Evolutionary conservation across 2,888 invertebrate genomes (phyloP).

Genomic region (Dromius quadrimaculatus): DNA sequence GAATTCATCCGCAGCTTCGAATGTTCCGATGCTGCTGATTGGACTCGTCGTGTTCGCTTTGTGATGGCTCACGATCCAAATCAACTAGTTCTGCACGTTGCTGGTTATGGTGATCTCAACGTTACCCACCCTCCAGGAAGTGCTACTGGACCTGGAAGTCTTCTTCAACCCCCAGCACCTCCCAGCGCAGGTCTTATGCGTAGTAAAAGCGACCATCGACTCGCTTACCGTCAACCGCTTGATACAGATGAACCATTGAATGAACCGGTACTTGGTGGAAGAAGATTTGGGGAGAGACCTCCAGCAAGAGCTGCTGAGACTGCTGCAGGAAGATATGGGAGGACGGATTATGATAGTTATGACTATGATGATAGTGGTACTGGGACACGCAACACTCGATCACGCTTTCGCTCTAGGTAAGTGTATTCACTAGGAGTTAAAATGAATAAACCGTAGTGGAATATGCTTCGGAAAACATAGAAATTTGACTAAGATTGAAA

Average conservation of each 20-base stretch:
- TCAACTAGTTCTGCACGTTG: slow-evolving; percentile 87
- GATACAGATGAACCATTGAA: slow-evolving; percentile 55
- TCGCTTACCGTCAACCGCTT: slow-evolving; percentile 69
- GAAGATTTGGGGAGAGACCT: slow-evolving; percentile 83
- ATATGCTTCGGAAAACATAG: too few species aligned
- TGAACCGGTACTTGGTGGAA: slow-evolving; percentile 78
- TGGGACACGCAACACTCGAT: slow-evolving; percentile 72
- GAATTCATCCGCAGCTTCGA: slow-evolving; percentile 96
- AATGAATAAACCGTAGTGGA: too few species aligned
- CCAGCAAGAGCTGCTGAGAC: slow-evolving; percentile 59
- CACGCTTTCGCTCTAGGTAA: slow-evolving; percentile 75
- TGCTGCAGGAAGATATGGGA: slow-evolving; percentile 62
- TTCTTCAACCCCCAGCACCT: slow-evolving; percentile 68
- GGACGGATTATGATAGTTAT: slow-evolving; percentile 63
- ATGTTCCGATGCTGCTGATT: slow-evolving; percentile 88
- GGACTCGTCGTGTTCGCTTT: slow-evolving; percentile 86
- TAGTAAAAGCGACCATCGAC: slow-evolving; percentile 92
- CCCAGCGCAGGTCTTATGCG: slow-evolving; percentile 82
- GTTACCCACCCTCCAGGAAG: slow-evolving; percentile 74
- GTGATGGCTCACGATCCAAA: slow-evolving; percentile 93
- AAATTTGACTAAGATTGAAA: too few species aligned
- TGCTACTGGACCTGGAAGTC: slow-evolving; percentile 63
- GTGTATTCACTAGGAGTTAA: too few species aligned
- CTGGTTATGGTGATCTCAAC: slow-evolving; percentile 91
- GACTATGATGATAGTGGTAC: slow-evolving; percentile 63